Conservation (phyloP, 2,113 vertebrate genomes). For the Dryoscopus gambensis region DNA sequence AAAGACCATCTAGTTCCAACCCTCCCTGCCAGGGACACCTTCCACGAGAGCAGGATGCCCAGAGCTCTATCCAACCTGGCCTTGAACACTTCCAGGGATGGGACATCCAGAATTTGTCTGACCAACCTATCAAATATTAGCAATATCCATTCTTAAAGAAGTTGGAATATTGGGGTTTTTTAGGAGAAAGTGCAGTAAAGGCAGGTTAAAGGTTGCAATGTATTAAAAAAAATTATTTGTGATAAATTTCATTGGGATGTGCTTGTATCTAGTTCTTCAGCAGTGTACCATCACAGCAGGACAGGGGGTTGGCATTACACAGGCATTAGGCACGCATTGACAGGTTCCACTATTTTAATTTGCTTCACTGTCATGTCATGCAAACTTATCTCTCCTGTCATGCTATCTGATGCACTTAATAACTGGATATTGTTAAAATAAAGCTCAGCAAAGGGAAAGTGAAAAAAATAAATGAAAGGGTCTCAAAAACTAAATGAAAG, state of each 20-base stretch:
- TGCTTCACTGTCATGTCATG: conserved; percentile 32
- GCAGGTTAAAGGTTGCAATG: not conserved
- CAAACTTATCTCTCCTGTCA: conserved; percentile 8
- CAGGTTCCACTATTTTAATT: conserved; percentile 30
- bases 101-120: not conserved
- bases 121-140: not conserved
- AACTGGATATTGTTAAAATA: conserved; percentile 42
- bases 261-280: not conserved
- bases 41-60: not conserved
- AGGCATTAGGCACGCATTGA: not conserved
- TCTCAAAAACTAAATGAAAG: not conserved
- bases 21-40: not conserved
- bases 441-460: not conserved
- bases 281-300: not conserved
- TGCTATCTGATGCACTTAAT: conserved; percentile 31
- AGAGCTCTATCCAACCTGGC: not conserved
- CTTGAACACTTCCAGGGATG: not conserved
- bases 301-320: not conserved
- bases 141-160: not conserved
- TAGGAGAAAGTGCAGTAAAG: not conserved
- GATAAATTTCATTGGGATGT: not conserved
- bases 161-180: not conserved
- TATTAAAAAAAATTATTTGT: not conserved
- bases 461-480: not conserved
- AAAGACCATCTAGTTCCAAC: not conserved